Percentiles rank a stretch among this genome's conserved stretches.
Evolutionary conservation across 2,888 invertebrate genomes (phyloP).

Genomic region (Neoitamus cyanurus): DNA sequence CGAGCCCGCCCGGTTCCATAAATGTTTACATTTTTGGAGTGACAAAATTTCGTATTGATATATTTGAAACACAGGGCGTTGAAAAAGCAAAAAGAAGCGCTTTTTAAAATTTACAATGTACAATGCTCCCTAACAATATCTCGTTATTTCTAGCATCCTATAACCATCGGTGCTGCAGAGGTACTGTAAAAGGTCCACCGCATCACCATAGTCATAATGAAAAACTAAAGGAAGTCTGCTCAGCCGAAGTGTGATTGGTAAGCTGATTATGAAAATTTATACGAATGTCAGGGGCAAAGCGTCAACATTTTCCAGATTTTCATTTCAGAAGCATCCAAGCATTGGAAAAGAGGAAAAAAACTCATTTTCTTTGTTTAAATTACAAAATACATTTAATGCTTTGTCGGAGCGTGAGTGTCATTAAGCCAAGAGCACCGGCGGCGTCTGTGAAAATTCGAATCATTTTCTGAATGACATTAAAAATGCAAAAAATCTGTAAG

Average conservation of each 20-base stretch:
- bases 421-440: background rate
- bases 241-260: background rate
- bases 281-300: slow-evolving; percentile 44
- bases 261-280: slow-evolving; percentile 44
- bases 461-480: slow-evolving; percentile 4
- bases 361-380: slow-evolving; percentile 3
- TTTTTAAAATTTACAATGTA: no score
- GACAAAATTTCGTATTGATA: no score
- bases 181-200: no score
- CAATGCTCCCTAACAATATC: no score
- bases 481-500: background rate
- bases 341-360: slow-evolving; percentile 13
- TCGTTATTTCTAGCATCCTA: no score
- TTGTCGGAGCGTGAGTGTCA: background rate
- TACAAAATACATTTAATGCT: background rate
- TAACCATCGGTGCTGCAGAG: no score
- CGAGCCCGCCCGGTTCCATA: no score
- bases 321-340: slow-evolving; percentile 37
- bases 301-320: slow-evolving; percentile 29
- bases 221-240: background rate
- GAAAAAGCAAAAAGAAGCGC: no score
- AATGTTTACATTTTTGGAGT: no score
- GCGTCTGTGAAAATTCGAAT: background rate
- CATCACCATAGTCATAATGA: background rate
- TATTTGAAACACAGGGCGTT: no score